These are phyloP conservation scores for Callitettix versicolor DNA, from an alignment of 1,140 invertebrate genomes.

Conservation along the genomic window DNA sequence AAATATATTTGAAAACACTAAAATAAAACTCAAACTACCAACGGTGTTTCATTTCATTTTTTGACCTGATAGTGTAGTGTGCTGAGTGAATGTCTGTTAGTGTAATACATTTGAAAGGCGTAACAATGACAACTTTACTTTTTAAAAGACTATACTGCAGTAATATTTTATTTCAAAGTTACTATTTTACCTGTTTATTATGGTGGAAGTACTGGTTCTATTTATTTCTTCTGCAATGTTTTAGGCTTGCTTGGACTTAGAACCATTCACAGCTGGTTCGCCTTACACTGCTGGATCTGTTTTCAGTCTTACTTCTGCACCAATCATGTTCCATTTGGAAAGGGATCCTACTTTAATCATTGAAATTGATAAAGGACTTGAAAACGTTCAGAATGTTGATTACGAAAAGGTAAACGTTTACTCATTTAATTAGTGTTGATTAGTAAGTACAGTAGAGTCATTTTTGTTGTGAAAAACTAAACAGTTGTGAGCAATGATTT, in stretches of 20 bases:
- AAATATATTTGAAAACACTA: too few species aligned
- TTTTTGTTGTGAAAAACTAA: background rate
- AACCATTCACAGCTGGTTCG: conserved; percentile 44
- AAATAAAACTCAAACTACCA: too few species aligned
- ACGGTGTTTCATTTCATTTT: too few species aligned
- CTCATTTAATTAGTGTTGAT: background rate
- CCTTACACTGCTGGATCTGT: conserved; percentile 24
- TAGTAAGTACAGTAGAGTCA: background rate
- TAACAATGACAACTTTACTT: too few species aligned
- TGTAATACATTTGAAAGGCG: too few species aligned
- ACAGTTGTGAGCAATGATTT: background rate
- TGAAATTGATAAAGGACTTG: conserved; percentile 58
- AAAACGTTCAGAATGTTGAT: conserved; percentile 63
- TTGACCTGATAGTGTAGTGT: too few species aligned
- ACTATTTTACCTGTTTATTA: too few species aligned
- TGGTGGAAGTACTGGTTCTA: too few species aligned
- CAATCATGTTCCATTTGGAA: conserved; percentile 72
- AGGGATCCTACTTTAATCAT: conserved; percentile 56
- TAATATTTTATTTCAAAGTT: too few species aligned
- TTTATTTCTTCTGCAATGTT: conserved; percentile 14
- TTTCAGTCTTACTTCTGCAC: conserved; percentile 68
- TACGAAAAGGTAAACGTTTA: conserved; percentile 44
- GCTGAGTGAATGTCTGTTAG: too few species aligned
- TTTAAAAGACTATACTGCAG: too few species aligned
- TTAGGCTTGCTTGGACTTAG: conserved; percentile 50